Evolutionary conservation across 1,140 invertebrate genomes (phyloP).

Genomic region (Ectropis grisescens): DNA sequence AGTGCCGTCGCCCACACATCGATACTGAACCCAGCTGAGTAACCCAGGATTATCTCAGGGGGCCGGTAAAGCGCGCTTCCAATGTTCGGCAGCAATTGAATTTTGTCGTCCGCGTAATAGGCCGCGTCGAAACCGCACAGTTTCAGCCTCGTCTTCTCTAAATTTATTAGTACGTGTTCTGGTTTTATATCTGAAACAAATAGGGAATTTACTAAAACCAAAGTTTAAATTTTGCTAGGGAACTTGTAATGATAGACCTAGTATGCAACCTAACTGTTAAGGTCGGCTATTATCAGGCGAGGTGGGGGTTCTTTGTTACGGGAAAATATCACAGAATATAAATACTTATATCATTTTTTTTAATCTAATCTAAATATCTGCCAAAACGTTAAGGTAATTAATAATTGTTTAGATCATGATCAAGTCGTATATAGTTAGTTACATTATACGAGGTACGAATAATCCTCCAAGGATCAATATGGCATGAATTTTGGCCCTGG

Average conservation of each 20-base stretch:
- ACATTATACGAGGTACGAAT: too few relatives aligned
- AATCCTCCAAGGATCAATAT: too few relatives aligned
- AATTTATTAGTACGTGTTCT: conserved; percentile 29
- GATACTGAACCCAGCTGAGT: conserved; percentile 16
- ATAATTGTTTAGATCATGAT: too few relatives aligned
- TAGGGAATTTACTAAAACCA: not conserved
- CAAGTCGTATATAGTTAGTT: too few relatives aligned
- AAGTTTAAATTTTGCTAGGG: not conserved
- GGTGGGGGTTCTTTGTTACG: too few relatives aligned
- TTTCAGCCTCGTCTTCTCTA: conserved; percentile 16
- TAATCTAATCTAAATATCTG: too few relatives aligned
- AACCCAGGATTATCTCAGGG: conserved; percentile 36
- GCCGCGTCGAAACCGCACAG: conserved; percentile 35
- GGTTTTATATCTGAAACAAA: conserved; percentile 42
- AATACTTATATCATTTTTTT: too few relatives aligned
- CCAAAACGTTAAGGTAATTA: too few relatives aligned
- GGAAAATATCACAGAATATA: too few relatives aligned
- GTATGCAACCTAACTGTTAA: not conserved
- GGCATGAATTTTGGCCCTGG: too few relatives aligned
- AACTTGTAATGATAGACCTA: not conserved
- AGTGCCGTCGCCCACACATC: conserved; percentile 37
- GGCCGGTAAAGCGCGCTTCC: conserved; percentile 26
- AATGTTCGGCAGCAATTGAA: conserved; percentile 6
- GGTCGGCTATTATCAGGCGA: too few relatives aligned
- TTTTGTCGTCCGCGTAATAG: conserved; percentile 4